Percentiles rank a stretch among this genome's conserved stretches.
phyloP scores from a whole-genome alignment of 1,140 invertebrate genomes.

The Wiebesia pumilae region DNA sequence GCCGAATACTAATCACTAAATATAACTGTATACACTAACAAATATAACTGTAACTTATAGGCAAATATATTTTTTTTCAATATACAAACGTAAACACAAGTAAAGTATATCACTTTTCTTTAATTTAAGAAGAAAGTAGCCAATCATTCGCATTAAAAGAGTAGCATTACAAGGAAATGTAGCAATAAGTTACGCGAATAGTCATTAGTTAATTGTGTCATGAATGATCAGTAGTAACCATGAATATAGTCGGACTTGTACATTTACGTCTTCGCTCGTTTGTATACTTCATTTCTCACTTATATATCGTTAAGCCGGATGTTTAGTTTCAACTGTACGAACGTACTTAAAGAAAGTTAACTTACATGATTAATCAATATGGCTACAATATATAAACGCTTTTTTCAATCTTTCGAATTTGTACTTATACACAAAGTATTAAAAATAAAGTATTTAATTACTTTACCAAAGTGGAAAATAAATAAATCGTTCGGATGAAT shows the following conservation, averaged over 20 bases:
- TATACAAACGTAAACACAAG: not conserved
- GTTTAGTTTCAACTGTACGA: not conserved
- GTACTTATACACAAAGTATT: too few species aligned
- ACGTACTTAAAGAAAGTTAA: not conserved
- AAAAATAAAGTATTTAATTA: too few species aligned
- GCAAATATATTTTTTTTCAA: too few species aligned
- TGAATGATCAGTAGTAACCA: slow-evolving; percentile 36
- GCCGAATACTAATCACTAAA: too few species aligned
- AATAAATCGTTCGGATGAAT: too few species aligned
- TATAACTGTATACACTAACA: too few species aligned
- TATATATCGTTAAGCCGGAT: not conserved
- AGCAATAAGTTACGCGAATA: not conserved
- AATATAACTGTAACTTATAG: too few species aligned
- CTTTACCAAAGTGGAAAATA: too few species aligned
- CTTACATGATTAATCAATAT: not conserved
- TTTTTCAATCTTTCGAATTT: not conserved
- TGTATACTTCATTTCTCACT: not conserved
- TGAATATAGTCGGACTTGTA: slow-evolving; percentile 37
- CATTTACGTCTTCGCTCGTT: not conserved
- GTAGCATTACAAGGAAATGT: not conserved
- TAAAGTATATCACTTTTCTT: not conserved
- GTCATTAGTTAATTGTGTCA: slow-evolving; percentile 6
- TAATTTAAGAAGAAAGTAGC: not conserved
- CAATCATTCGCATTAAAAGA: not conserved
- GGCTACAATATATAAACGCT: not conserved